A percentile compares a stretch with the other conserved stretches of the same genome.
These are phyloP conservation scores for Helicoverpa assulta DNA, from an alignment of 2,888 invertebrate genomes.

Conservation along the genomic window DNA sequence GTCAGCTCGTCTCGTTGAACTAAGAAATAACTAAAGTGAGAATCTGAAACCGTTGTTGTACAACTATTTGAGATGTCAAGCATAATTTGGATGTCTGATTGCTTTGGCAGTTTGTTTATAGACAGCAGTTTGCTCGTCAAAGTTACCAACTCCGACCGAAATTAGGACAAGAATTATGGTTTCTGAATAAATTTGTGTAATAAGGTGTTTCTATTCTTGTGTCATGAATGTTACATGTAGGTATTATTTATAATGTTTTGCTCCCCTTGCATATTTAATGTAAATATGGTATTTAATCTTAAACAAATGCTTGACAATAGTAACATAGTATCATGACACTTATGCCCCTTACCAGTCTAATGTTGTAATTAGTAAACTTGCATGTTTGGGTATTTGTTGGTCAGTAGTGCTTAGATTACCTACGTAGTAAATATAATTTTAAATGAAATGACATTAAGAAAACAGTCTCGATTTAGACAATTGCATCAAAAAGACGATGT, in stretches of 20 bases:
- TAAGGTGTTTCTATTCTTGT: not conserved
- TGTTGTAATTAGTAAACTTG: too few relatives aligned
- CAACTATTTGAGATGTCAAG: slow-evolving; percentile 23
- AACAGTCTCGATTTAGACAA: too few relatives aligned
- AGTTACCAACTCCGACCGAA: slow-evolving; percentile 3
- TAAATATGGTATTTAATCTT: not conserved
- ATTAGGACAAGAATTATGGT: not conserved
- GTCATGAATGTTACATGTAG: not conserved
- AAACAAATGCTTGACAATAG: not conserved
- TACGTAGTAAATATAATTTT: too few relatives aligned
- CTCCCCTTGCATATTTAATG: not conserved
- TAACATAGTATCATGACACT: too few relatives aligned
- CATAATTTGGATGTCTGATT: slow-evolving; percentile 12
- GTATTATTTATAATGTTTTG: not conserved
- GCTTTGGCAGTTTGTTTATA: slow-evolving; percentile 21
- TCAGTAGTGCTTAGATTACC: too few relatives aligned
- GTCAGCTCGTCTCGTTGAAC: slow-evolving; percentile 7
- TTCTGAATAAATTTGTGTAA: slow-evolving; percentile 13
- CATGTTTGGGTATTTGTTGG: too few relatives aligned
- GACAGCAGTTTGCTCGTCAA: slow-evolving; percentile 11
- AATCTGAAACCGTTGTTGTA: slow-evolving; percentile 12
- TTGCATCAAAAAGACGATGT: too few relatives aligned
- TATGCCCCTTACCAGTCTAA: too few relatives aligned
- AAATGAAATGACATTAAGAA: too few relatives aligned
- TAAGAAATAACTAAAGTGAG: slow-evolving; percentile 16